phyloP scores from a whole-genome alignment of 2,888 invertebrate species.

The Netelia fuscicornis region DNA sequence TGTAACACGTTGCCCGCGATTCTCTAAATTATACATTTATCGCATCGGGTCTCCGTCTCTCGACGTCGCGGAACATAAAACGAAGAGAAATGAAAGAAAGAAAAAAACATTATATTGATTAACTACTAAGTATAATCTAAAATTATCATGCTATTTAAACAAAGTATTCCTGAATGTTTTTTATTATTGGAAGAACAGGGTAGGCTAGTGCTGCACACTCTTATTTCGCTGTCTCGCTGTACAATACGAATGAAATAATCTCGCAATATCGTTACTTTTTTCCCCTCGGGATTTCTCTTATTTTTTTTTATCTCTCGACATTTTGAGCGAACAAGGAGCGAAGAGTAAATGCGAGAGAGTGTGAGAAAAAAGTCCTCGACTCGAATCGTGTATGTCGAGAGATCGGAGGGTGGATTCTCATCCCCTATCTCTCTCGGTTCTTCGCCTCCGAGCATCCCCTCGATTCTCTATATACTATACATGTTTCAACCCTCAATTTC shows the following conservation, averaged over 20 bases:
- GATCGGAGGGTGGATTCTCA: slow-evolving; percentile 33
- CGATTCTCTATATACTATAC: neutral
- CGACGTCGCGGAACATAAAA: slow-evolving; percentile 26
- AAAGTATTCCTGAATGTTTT: slow-evolving; percentile 78
- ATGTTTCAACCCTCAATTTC: slow-evolving; percentile 24
- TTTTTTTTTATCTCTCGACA: slow-evolving; percentile 16
- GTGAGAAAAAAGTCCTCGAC: neutral
- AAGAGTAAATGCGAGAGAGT: slow-evolving; percentile 9
- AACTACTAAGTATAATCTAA: slow-evolving; percentile 53
- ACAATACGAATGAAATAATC: slow-evolving; percentile 60
- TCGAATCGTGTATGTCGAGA: slow-evolving; percentile 35
- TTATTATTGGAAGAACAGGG: slow-evolving; percentile 82
- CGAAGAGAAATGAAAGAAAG: slow-evolving; percentile 18
- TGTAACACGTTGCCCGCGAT: slow-evolving; percentile 11
- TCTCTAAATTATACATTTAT: slow-evolving; percentile 50
- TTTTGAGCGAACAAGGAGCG: slow-evolving; percentile 5
- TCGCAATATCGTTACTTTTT: slow-evolving; percentile 26
- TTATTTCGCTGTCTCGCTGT: slow-evolving; percentile 77
- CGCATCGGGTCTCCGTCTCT: slow-evolving; percentile 33
- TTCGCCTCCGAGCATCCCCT: slow-evolving; percentile 19
- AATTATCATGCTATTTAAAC: slow-evolving; percentile 50
- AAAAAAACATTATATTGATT: slow-evolving; percentile 40
- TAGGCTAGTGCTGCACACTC: slow-evolving; percentile 82
- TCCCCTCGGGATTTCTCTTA: neutral
- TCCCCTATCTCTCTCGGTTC: neutral